Evolutionary conservation across 2,888 invertebrate genomes (phyloP), one percentile per base, ranked within the genome.

Genomic region (Dyspetes luteomarginatus): DNA sequence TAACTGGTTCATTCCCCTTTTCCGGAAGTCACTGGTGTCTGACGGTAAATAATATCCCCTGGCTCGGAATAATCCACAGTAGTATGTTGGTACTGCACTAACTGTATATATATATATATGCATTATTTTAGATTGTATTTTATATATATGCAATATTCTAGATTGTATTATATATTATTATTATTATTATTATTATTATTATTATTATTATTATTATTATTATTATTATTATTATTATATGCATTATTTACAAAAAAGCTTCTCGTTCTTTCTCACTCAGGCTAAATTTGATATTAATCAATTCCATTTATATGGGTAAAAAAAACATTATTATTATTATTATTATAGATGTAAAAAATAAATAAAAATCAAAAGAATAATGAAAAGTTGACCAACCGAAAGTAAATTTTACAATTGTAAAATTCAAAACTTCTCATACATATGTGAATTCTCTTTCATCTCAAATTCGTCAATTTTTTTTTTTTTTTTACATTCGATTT

Each of bases 1-100:
- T 67, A 26, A 15, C 22, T 36, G 36, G 43, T 60, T 41, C 12
- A 19, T 50, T 52, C 67, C 67, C 67, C 67, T 52, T 65, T 65
- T 67, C 50, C 52, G 50, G 36, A 30, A 67, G 30, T 52, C 50
- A 19, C 12, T 26, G 7, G n/a, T 12, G 56, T 22, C 41, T 41
- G 41, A 60, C n/a, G n/a, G 26, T 24, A 17, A 12, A 55, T 43
- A 15, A 48, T 17, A 17, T 17, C 43, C 60, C 43, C 41, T 1
- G 3, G 19, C n/a, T 60, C 60, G 60, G 24, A 41, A 60, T 41
- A 22, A 43, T 12, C 15, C 15, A n/a, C 12, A 12, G 7, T 22
- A 9, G 24, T 2, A 5, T 15, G 17, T 43, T 7, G 3, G 41
- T 12, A 60, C 22, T 22, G 41, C 12, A 7, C 24, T n/a, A 17